Percentiles rank a stretch among this genome's conserved stretches.
Evolutionary conservation across 2,113 vertebrate species (phyloP).

Genomic region (Sarotherodon lohbergeri): DNA sequence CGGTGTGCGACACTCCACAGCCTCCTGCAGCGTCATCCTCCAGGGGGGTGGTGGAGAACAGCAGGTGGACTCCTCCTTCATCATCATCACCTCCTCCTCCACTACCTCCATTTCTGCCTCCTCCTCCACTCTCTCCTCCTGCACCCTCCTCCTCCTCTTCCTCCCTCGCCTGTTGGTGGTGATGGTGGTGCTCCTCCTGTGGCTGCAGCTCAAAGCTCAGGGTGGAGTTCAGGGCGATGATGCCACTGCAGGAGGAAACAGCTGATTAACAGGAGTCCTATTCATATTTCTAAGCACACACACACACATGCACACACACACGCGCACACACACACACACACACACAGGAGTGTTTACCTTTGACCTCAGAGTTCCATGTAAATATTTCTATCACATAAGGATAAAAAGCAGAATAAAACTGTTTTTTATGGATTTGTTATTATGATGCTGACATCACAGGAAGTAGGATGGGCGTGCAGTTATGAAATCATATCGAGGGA

Average conservation of each 20-base stretch:
- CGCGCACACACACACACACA: not conserved
- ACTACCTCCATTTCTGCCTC: not conserved
- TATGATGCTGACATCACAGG: not conserved
- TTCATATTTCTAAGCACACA: not conserved
- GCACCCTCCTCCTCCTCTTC: not conserved
- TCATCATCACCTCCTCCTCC: not conserved
- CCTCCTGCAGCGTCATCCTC: not conserved
- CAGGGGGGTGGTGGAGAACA: constrained; percentile 35
- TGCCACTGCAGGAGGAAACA: constrained; percentile 66
- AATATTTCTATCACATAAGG: not conserved
- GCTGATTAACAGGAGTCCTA: not conserved
- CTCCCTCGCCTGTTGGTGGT: not conserved
- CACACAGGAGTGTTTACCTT: not conserved
- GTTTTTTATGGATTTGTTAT: accelerated
- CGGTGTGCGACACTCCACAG: constrained; percentile 63
- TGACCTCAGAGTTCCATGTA: not conserved
- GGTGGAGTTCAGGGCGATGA: constrained; percentile 74
- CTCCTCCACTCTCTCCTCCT: not conserved
- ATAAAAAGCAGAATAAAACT: not conserved
- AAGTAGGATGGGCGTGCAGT: not conserved
- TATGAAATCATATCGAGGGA: accelerated
- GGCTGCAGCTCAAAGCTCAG: constrained; percentile 79
- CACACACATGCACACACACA: too few relatives aligned
- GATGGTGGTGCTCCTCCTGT: not conserved
- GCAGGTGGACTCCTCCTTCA: constrained; percentile 24